Evolutionary conservation across 2,888 invertebrate species (phyloP).

Genomic region (Lamellibrachia satsuma): DNA sequence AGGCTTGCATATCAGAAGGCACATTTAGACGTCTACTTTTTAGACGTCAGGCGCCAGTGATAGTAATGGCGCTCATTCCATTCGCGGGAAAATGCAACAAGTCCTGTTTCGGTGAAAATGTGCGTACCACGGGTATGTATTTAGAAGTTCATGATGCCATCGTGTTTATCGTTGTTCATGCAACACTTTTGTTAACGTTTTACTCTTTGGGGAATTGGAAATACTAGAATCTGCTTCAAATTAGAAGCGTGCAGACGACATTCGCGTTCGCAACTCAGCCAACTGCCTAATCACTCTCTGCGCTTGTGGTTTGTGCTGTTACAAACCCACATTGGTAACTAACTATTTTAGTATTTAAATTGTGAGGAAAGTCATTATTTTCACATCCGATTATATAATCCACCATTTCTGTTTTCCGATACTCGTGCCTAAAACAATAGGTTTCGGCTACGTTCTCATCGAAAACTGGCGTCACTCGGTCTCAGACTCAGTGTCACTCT

Average conservation of each 20-base stretch:
- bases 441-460: too few species aligned
- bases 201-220: not conserved
- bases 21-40: not conserved
- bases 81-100: not conserved
- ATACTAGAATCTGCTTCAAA: not conserved
- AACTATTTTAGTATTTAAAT: too few species aligned
- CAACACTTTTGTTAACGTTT: not conserved
- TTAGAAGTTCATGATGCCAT: not conserved
- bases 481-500: too few species aligned
- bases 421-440: too few species aligned
- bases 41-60: not conserved
- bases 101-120: not conserved
- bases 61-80: not conserved
- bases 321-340: too few species aligned
- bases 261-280: not conserved
- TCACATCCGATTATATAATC: too few species aligned
- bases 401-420: too few species aligned
- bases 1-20: not conserved
- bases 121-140: not conserved
- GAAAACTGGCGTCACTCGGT: too few species aligned
- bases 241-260: slow-evolving; percentile 3
- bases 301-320: too few species aligned
- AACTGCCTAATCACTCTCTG: too few species aligned
- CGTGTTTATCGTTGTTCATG: not conserved
- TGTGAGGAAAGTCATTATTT: too few species aligned